Conservation (phyloP, 2,888 invertebrate species). For the Polydrusus cervinus region DNA sequence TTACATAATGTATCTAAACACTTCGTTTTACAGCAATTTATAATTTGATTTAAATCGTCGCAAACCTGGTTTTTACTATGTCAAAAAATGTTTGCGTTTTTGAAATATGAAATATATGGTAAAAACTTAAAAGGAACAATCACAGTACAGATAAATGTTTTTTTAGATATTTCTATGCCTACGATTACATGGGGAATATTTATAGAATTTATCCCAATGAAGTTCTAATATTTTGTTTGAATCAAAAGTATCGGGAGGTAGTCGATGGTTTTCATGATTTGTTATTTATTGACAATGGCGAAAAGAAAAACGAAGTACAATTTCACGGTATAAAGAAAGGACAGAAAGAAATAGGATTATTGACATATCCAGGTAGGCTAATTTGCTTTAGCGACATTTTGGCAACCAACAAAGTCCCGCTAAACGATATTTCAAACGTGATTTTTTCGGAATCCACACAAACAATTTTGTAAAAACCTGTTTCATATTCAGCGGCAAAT, state of each 20-base stretch:
- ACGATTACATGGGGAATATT: constrained; percentile 56
- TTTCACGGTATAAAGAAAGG: constrained; percentile 54
- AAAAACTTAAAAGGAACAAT: too few species aligned
- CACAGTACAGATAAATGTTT: too few species aligned
- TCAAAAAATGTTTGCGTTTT: background rate
- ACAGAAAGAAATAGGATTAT: constrained; percentile 24
- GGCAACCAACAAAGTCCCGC: too few species aligned
- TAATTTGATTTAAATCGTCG: too few species aligned
- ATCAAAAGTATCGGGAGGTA: constrained; percentile 36
- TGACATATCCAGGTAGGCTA: constrained; percentile 28
- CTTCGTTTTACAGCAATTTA: too few species aligned
- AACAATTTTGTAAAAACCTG: too few species aligned
- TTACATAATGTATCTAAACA: too few species aligned
- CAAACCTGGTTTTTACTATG: too few species aligned
- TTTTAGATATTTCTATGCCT: constrained; percentile 57
- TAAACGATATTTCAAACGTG: too few species aligned
- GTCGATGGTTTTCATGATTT: constrained; percentile 53
- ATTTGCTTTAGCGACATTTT: background rate
- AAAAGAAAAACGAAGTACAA: constrained; percentile 38
- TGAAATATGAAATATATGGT: too few species aligned
- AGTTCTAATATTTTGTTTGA: constrained; percentile 53
- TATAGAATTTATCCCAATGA: constrained; percentile 55
- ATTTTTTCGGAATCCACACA: too few species aligned
- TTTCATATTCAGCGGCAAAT: too few species aligned
- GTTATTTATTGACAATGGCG: constrained; percentile 46